Evolutionary conservation across 2,113 vertebrate species (phyloP), one percentile per base, ranked within the genome.

Genomic region (Protomyctophum bolini): DNA sequence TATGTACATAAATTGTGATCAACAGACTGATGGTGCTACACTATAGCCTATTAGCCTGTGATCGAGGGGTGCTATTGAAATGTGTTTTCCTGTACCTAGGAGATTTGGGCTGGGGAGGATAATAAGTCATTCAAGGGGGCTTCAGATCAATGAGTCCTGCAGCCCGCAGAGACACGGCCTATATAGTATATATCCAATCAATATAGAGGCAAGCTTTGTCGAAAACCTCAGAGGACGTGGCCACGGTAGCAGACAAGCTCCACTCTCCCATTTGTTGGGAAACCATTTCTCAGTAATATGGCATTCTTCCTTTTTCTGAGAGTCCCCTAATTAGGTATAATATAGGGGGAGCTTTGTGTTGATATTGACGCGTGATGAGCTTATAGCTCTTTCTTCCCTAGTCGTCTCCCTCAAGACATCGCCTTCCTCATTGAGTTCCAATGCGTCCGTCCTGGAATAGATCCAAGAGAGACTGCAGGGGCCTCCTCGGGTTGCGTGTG

Each of bases 141-240:
- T 59, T 0, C 21, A 48, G 76, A 82, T 91, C 67, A 21, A 87
- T 91, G 70, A 29, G 29, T 52, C 75, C 79, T 50, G 74, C 64
- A 67, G 73, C 63, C 76, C 62, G 65, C 69, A 59, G 73, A 80
- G 70, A 84, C 70, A 66, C 2, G 47, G 55, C n/a, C 51, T 58
- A 8, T 57, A 51, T 75, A 74, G 48, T 58, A 8, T 57, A 51
- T 75, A 74, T 58, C 29, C 29, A 70, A 77, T 84, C 86, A 70
- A 85, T 88, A 82, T 78, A 79, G 61, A 61, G 11, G 65, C 63
- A 55, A 69, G 79, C 73, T 73, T 80, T 76, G 72, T 79, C 71
- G 73, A 77, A 74, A 63, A 72, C 52, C 78, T 65, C 58, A 45
- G 12, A 70, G 79, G 82, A 82, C 59, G 15, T 21, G 41, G 66